Percentiles rank a stretch among this genome's conserved stretches.
Evolutionary conservation across 2,113 vertebrate species (phyloP).

Genomic region (Stegastes partitus): DNA sequence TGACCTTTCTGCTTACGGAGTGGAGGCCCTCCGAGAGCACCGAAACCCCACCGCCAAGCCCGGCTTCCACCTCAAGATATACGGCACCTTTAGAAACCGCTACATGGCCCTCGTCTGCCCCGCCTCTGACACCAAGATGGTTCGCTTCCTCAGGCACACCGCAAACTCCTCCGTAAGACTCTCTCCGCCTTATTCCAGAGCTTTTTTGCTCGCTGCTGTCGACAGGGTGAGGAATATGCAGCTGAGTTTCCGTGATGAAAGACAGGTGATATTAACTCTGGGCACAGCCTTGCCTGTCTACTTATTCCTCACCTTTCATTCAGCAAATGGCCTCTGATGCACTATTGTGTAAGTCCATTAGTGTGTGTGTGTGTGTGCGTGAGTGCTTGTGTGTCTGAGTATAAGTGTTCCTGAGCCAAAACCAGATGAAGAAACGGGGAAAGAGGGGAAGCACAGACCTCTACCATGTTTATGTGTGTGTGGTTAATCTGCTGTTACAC

Average conservation of each 20-base stretch:
- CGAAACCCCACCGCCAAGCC: constrained; percentile 70
- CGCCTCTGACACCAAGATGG: constrained; percentile 84
- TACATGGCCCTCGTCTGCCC: constrained; percentile 86
- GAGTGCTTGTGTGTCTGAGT: neutral
- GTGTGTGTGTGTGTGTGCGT: constrained; percentile 8
- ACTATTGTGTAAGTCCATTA: constrained; percentile 33
- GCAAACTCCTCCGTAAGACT: constrained; percentile 84
- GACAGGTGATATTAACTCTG: neutral
- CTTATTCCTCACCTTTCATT: constrained; percentile 38
- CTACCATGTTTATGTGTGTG: neutral
- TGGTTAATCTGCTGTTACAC: constrained; percentile 39
- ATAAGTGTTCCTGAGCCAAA: constrained; percentile 9
- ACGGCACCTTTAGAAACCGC: constrained; percentile 86
- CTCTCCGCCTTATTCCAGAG: neutral
- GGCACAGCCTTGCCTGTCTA: neutral
- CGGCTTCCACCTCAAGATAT: constrained; percentile 88
- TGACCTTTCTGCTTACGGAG: constrained; percentile 88
- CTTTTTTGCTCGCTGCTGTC: neutral
- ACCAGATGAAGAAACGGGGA: constrained; percentile 25
- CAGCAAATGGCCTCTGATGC: constrained; percentile 46
- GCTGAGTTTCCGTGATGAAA: constrained; percentile 17
- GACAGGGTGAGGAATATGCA: constrained; percentile 4
- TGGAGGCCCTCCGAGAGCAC: constrained; percentile 81
- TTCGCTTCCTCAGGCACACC: constrained; percentile 85
- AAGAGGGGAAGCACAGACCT: neutral